Conservation (phyloP, 2,888 invertebrate species). For the Pristionchus mayeri region DNA sequence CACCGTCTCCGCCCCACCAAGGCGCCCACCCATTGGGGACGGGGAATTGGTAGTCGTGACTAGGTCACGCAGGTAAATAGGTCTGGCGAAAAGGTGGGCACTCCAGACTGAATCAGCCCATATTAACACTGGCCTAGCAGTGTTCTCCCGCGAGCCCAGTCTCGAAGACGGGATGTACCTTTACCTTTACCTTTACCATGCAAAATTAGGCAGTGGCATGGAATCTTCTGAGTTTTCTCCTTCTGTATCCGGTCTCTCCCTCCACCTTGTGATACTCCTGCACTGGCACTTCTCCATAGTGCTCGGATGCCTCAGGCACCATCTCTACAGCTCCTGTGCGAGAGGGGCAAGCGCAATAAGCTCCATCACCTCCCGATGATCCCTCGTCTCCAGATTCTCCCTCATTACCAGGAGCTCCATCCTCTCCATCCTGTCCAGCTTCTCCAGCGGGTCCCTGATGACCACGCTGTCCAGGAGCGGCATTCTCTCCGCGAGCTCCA, state of each 20-base stretch:
- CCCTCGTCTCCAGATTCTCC: slow-evolving; percentile 61
- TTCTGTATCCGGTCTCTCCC: slow-evolving; percentile 8
- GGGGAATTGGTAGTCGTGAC: no score
- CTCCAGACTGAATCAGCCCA: no score
- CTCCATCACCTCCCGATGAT: slow-evolving; percentile 59
- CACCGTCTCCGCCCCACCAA: no score
- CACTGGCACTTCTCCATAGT: slow-evolving; percentile 12
- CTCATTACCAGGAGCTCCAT: slow-evolving; percentile 59
- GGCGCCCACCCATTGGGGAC: no score
- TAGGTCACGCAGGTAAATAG: no score
- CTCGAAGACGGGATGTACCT: no score
- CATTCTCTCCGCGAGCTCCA: slow-evolving; percentile 46
- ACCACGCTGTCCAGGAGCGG: slow-evolving; percentile 49
- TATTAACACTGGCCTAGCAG: no score
- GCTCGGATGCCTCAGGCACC: slow-evolving; percentile 10
- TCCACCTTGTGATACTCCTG: slow-evolving; percentile 40
- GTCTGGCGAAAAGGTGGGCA: no score
- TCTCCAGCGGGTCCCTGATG: slow-evolving; percentile 26
- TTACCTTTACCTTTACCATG: no score
- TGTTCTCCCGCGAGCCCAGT: no score
- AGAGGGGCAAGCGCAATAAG: slow-evolving; percentile 48
- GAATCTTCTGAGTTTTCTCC: not conserved
- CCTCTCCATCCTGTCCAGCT: slow-evolving; percentile 26
- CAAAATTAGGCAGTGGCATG: slow-evolving; percentile 43
- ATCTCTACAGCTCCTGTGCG: slow-evolving; percentile 37